Conservation (phyloP, 1,140 invertebrate genomes). For the Conopomorpha cramerella region DNA sequence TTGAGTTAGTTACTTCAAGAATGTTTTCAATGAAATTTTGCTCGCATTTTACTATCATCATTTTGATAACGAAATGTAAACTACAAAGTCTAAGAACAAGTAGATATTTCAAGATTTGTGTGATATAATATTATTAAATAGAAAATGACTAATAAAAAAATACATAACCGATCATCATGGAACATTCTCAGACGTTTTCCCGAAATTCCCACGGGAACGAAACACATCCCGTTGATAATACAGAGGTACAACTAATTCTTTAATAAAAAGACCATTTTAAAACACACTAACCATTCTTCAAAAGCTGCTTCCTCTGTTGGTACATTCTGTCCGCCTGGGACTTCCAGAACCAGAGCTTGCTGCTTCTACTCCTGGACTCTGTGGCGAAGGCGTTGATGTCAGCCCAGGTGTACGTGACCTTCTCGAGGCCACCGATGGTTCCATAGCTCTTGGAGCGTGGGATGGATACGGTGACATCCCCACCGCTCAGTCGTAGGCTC, state of each 20-base stretch:
- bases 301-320: constrained; percentile 65
- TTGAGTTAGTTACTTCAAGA: no score
- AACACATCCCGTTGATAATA: no score
- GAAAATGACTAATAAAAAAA: no score
- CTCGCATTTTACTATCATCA: no score
- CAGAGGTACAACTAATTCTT: not conserved
- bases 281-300: constrained; percentile 65
- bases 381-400: constrained; percentile 69
- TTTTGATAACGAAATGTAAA: no score
- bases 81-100: no score
- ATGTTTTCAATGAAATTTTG: no score
- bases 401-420: constrained; percentile 71
- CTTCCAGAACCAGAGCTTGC: constrained; percentile 44
- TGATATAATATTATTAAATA: no score
- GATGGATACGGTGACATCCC: constrained; percentile 28
- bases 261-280: not conserved
- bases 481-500: constrained; percentile 24
- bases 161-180: no score
- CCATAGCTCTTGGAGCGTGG: constrained; percentile 27
- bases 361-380: constrained; percentile 33
- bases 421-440: constrained; percentile 45
- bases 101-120: no score
- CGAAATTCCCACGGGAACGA: no score
- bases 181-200: no score
- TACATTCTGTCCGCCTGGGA: constrained; percentile 39